These are phyloP conservation scores for Macrobrachium nipponense DNA, from an alignment of 1,140 invertebrate genomes.

Conservation along the genomic window DNA sequence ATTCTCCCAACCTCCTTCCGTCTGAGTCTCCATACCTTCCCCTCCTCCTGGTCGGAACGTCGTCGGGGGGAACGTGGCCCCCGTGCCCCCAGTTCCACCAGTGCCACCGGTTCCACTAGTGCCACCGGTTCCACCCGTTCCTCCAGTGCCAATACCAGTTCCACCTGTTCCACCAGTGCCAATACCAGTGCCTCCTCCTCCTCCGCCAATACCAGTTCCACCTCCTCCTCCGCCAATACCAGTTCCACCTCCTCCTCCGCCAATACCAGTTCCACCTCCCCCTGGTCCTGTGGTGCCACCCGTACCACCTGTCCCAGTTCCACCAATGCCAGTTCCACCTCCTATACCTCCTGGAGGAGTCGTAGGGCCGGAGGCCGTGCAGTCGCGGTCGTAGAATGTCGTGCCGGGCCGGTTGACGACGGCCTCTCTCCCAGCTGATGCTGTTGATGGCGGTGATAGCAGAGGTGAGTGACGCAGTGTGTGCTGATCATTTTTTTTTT, in stretches of 20 bases:
- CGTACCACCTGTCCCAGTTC: background rate
- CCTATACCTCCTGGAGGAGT: background rate
- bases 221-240: background rate
- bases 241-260: background rate
- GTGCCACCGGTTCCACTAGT: background rate
- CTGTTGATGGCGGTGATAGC: background rate
- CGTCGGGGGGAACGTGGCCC: background rate
- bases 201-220: background rate
- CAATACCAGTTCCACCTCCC: background rate
- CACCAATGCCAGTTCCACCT: background rate
- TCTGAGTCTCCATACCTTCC: slow-evolving; percentile 1
- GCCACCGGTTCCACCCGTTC: background rate
- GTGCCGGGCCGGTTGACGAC: slow-evolving; percentile 68
- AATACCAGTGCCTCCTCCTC: background rate
- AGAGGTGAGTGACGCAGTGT: background rate
- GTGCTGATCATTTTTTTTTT: no score
- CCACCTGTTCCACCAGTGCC: background rate
- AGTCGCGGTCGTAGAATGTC: slow-evolving; percentile 69
- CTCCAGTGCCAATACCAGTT: background rate
- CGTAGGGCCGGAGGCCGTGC: slow-evolving; percentile 60
- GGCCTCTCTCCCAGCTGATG: slow-evolving; percentile 67
- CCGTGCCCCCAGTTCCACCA: background rate
- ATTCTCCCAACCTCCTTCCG: background rate
- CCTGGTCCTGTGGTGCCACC: background rate
- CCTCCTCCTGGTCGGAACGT: slow-evolving; percentile 6